phyloP scores from a whole-genome alignment of 2,888 invertebrate genomes.

The Erebia epiphron region DNA sequence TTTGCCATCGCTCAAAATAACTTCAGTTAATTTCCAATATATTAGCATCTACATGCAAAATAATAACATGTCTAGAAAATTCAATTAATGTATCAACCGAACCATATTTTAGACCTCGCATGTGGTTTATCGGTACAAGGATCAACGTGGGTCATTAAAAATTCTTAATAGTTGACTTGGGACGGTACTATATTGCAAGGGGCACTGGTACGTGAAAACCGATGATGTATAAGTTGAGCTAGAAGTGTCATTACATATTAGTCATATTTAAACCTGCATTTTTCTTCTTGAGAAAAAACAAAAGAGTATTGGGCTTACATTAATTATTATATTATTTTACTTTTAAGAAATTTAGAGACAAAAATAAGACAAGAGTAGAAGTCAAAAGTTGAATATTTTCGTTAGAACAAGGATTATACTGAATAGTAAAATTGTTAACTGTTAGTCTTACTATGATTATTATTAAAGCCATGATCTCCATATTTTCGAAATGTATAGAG shows the following conservation, averaged over 20 bases:
- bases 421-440: too few species aligned
- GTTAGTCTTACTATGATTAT: too few species aligned
- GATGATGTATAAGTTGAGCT: slow-evolving; percentile 13
- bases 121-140: slow-evolving; percentile 36
- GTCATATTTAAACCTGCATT: too few species aligned
- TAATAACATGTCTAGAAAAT: slow-evolving; percentile 18
- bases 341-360: too few species aligned
- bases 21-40: not conserved
- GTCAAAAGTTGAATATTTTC: too few species aligned
- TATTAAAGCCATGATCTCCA: too few species aligned
- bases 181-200: slow-evolving; percentile 45
- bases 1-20: not conserved
- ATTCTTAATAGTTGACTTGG: slow-evolving; percentile 59
- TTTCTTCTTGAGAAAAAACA: too few species aligned
- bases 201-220: slow-evolving; percentile 43
- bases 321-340: too few species aligned
- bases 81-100: slow-evolving; percentile 21
- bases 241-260: slow-evolving; percentile 16
- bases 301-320: too few species aligned
- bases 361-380: too few species aligned
- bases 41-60: not conserved
- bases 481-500: too few species aligned
- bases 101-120: slow-evolving; percentile 30
- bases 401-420: too few species aligned
- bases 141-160: slow-evolving; percentile 50